phyloP scores from a whole-genome alignment of 2,797 vertebrate species.

The Tokudaia muenninki region DNA sequence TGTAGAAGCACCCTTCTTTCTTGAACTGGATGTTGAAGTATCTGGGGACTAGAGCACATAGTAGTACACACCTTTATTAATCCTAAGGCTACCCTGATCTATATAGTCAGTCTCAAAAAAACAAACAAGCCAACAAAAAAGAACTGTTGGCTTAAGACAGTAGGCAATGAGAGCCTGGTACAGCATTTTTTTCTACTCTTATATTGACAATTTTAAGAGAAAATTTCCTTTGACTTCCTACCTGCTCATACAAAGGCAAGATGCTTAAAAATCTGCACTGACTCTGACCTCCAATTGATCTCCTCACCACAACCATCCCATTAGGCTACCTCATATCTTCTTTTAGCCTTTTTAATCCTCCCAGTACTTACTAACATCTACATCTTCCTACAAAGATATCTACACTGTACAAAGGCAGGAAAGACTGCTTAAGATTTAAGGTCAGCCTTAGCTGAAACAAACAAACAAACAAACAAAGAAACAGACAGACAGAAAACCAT shows the following conservation, averaged over 20 bases:
- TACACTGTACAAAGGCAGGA: not conserved
- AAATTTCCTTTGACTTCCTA: not conserved
- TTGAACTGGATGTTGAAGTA: not conserved
- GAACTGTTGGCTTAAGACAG: not conserved
- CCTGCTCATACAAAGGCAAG: not conserved
- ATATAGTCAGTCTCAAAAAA: not conserved
- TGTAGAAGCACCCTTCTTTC: not conserved
- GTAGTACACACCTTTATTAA: not conserved
- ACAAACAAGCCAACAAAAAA: not conserved
- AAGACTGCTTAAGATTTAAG: not conserved
- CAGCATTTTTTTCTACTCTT: not conserved
- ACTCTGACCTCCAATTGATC: not conserved
- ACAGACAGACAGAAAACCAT: not conserved
- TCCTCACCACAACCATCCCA: not conserved
- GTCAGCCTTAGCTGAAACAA: not conserved
- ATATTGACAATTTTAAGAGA: not conserved
- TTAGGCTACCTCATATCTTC: not conserved
- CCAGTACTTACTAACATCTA: not conserved
- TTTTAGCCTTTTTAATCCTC: not conserved
- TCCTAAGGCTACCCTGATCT: not conserved
- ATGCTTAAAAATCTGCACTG: not conserved
- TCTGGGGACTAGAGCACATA: not conserved
- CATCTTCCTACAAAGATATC: not conserved
- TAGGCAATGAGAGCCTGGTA: not conserved
- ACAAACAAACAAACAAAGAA: not conserved